Evolutionary conservation across 2,113 vertebrate species (phyloP).

Genomic region (Serinus canaria): DNA sequence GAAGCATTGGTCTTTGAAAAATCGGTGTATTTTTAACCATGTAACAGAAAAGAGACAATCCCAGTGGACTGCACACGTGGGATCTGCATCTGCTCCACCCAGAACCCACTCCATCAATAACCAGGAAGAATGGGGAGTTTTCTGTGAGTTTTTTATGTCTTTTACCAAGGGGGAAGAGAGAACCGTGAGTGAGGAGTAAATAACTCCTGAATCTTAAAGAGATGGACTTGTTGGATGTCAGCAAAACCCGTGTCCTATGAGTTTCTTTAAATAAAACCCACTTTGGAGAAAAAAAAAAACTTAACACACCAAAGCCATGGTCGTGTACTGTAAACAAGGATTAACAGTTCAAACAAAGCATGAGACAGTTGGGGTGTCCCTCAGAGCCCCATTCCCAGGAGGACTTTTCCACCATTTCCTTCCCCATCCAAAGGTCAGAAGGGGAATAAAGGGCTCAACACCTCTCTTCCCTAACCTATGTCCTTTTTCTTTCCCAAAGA

Average conservation of each 20-base stretch:
- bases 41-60: not conserved
- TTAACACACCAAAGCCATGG: rapidly evolving
- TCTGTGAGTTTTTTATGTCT: not conserved
- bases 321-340: not conserved
- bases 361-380: rapidly evolving
- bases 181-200: not conserved
- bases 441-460: not conserved
- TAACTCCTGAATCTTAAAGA: not conserved
- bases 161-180: not conserved
- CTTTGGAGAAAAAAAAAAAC: not conserved
- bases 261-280: not conserved
- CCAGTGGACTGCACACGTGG: not conserved
- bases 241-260: not conserved
- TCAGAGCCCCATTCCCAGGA: not conserved
- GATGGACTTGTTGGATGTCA: not conserved
- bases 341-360: not conserved
- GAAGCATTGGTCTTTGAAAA: not conserved
- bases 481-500: not conserved
- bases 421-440: not conserved
- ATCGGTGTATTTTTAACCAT: not conserved
- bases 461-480: not conserved
- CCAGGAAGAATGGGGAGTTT: not conserved
- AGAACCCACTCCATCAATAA: not conserved
- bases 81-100: not conserved
- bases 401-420: not conserved